Percentiles rank a stretch among this genome's conserved stretches.
These are phyloP conservation scores for Euspilapteryx auroguttella DNA, from an alignment of 2,888 invertebrate species.

Conservation along the genomic window DNA sequence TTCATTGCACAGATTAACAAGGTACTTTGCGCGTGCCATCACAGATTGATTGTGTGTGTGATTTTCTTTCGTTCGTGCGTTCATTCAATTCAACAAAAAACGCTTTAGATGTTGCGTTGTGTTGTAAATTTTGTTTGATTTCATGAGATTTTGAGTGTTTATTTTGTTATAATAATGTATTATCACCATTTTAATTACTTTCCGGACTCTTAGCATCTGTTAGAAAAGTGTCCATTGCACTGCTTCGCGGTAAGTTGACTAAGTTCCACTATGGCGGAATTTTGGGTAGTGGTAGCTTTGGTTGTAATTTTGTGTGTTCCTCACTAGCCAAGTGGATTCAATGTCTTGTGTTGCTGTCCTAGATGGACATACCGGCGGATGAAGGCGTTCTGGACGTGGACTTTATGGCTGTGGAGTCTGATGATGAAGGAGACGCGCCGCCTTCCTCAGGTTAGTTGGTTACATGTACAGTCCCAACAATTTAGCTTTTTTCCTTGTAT, in stretches of 20 bases:
- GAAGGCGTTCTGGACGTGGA: constrained; percentile 67
- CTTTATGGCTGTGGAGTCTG: constrained; percentile 72
- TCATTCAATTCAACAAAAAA: too few species aligned
- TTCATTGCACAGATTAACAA: too few species aligned
- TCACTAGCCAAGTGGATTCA: too few species aligned
- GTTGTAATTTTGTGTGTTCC: constrained; percentile 26
- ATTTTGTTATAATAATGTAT: too few species aligned
- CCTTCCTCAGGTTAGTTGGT: constrained; percentile 54
- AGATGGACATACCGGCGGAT: constrained; percentile 55
- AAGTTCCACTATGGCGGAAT: constrained; percentile 60
- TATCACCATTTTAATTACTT: too few species aligned
- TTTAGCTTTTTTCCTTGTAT: not conserved
- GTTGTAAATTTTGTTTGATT: too few species aligned
- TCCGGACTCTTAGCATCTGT: constrained; percentile 29
- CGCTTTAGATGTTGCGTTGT: too few species aligned
- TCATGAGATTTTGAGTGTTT: too few species aligned
- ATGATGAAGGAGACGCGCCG: constrained; percentile 71
- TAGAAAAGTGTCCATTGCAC: constrained; percentile 40
- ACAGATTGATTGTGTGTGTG: too few species aligned
- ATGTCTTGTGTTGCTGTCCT: constrained; percentile 18
- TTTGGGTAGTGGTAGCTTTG: constrained; percentile 18
- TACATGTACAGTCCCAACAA: not conserved
- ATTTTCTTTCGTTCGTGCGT: too few species aligned
- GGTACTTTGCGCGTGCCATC: too few species aligned
- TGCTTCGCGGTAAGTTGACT: too few species aligned